These are phyloP conservation scores for Trichechus manatus DNA, from an alignment of 2,113 vertebrate species.

Conservation along the genomic window DNA sequence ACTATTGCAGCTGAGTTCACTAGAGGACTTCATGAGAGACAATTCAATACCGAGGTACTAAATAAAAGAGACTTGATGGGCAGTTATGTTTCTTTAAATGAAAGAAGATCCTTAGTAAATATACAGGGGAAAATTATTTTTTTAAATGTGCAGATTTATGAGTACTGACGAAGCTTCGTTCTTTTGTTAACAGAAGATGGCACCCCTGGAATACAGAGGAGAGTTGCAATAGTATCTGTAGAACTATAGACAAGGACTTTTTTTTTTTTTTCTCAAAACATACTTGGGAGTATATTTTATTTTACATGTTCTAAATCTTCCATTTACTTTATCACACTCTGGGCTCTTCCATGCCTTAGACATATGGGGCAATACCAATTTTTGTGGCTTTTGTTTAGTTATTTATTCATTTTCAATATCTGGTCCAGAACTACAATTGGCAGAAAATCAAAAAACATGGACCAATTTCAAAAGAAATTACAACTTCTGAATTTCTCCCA, in stretches of 20 bases:
- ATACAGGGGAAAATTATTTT: neutral
- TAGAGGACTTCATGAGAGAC: neutral
- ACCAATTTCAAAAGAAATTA: neutral
- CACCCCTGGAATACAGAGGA: accelerated
- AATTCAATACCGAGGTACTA: neutral
- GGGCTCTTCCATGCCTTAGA: neutral
- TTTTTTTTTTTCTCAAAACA: neutral
- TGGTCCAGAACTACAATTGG: neutral
- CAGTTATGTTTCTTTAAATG: neutral
- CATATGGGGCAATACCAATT: neutral
- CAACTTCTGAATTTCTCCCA: neutral
- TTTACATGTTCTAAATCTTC: neutral
- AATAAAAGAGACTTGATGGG: neutral
- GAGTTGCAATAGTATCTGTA: neutral
- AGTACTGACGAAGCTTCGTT: neutral
- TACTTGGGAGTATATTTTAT: neutral
- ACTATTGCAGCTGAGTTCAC: neutral
- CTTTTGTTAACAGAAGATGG: neutral
- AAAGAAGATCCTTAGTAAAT: neutral
- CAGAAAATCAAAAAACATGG: slow-evolving; percentile 13
- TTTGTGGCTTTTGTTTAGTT: neutral
- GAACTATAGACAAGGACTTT: neutral
- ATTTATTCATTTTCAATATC: neutral
- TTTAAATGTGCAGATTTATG: neutral
- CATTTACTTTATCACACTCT: neutral